Percentiles rank a stretch among this genome's conserved stretches.
phyloP scores from a whole-genome alignment of 2,888 invertebrate species.

The Drosophila phalerata region DNA sequence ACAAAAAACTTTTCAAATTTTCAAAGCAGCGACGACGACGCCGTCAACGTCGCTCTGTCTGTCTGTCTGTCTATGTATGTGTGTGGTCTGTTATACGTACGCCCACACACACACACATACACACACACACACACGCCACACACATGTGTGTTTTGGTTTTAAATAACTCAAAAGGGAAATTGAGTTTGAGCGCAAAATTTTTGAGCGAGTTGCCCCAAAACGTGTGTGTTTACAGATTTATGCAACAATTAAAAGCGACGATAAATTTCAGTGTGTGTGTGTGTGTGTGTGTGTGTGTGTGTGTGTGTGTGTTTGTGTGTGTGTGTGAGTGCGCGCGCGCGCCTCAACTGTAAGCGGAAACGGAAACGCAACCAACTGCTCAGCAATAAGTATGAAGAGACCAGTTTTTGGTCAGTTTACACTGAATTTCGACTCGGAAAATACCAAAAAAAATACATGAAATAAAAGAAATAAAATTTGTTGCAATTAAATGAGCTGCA shows the following conservation, averaged over 20 bases:
- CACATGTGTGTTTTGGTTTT: slow-evolving; percentile 53
- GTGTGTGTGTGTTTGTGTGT: slow-evolving; percentile 41
- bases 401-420: slow-evolving; percentile 40
- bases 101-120: slow-evolving; percentile 36
- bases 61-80: slow-evolving; percentile 26
- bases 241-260: slow-evolving; percentile 75
- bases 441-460: not conserved
- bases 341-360: slow-evolving; percentile 52
- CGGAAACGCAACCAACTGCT: slow-evolving; percentile 64
- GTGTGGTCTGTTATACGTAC: slow-evolving; percentile 32
- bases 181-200: slow-evolving; percentile 73
- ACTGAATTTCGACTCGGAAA: slow-evolving; percentile 9
- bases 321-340: slow-evolving; percentile 38
- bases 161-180: slow-evolving; percentile 78
- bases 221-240: slow-evolving; percentile 66
- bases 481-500: slow-evolving; percentile 12
- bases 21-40: slow-evolving; percentile 57
- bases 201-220: slow-evolving; percentile 47
- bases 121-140: slow-evolving; percentile 34
- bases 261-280: slow-evolving; percentile 18
- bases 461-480: slow-evolving; percentile 10
- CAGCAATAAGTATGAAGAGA: slow-evolving; percentile 38
- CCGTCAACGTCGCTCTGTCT: slow-evolving; percentile 44
- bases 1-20: slow-evolving; percentile 79
- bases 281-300: slow-evolving; percentile 22